A percentile compares a stretch with the other conserved stretches of the same genome.
Evolutionary conservation across 2,113 vertebrate genomes (phyloP).

Genomic region (Leucopsar rothschildi): DNA sequence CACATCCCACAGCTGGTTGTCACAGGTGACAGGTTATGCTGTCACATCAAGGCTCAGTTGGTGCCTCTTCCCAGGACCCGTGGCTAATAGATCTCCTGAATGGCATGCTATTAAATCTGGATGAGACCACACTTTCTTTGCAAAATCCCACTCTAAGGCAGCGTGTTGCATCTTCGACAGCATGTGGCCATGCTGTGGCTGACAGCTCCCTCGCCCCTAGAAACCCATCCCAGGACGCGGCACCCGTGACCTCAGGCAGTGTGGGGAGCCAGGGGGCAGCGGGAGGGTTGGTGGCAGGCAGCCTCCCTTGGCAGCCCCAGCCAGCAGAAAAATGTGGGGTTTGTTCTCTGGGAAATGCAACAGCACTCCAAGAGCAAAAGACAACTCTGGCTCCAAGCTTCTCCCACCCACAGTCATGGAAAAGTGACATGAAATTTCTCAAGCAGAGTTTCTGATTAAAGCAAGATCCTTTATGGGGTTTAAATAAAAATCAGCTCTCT

Average conservation of each 20-base stretch:
- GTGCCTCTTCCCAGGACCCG: not conserved
- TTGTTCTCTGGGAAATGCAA: slow-evolving; percentile 57
- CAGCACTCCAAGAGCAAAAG: slow-evolving; percentile 64
- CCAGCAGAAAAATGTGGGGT: slow-evolving; percentile 42
- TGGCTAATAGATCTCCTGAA: not conserved
- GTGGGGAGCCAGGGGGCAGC: not conserved
- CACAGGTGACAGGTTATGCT: fast-evolving
- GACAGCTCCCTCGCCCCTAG: not conserved
- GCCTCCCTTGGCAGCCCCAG: slow-evolving; percentile 13
- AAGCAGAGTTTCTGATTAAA: slow-evolving; percentile 74
- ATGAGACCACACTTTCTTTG: not conserved
- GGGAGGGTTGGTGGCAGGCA: not conserved
- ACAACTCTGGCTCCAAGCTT: slow-evolving; percentile 70
- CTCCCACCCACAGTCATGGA: slow-evolving; percentile 74
- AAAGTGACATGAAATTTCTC: slow-evolving; percentile 74
- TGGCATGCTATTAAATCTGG: fast-evolving
- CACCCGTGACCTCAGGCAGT: not conserved
- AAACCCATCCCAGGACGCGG: not conserved
- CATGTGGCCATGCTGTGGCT: too few species aligned
- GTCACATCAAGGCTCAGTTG: not conserved
- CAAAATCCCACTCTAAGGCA: not conserved
- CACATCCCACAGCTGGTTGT: fast-evolving
- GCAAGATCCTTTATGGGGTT: slow-evolving; percentile 64
- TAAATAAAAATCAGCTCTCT: slow-evolving; percentile 67
- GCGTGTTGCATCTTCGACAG: fast-evolving